phyloP scores from a whole-genome alignment of 2,888 invertebrate genomes.

The Zygothrica quintamaculata region DNA sequence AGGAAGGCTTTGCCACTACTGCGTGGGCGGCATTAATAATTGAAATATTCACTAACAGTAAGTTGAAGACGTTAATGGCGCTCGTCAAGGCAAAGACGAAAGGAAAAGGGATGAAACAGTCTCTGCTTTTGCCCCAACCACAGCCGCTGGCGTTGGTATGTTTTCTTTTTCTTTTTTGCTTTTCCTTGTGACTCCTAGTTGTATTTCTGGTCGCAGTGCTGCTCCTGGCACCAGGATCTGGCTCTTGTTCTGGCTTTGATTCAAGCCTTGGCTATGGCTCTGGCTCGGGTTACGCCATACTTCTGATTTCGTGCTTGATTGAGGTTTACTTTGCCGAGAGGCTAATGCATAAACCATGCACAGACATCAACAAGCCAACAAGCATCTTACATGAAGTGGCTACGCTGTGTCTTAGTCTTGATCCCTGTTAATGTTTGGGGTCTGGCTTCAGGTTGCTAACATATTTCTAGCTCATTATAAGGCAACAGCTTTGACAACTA shows the following conservation, averaged over 20 bases:
- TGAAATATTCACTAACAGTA: constrained; percentile 82
- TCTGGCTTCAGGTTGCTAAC: constrained; percentile 39
- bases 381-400: constrained; percentile 58
- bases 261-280: neutral
- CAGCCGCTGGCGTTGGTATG: constrained; percentile 18
- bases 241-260: neutral
- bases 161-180: too few species aligned
- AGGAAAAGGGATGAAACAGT: constrained; percentile 49
- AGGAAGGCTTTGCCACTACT: constrained; percentile 25
- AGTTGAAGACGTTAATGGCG: constrained; percentile 80
- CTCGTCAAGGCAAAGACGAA: constrained; percentile 49
- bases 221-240: too few species aligned
- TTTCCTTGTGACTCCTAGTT: constrained; percentile 29
- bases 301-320: constrained; percentile 71
- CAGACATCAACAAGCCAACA: constrained; percentile 76
- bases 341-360: constrained; percentile 79
- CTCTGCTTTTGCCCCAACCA: too few species aligned
- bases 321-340: constrained; percentile 72
- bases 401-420: constrained; percentile 38
- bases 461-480: constrained; percentile 72
- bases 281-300: constrained; percentile 21
- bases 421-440: constrained; percentile 36
- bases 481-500: constrained; percentile 59
- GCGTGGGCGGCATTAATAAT: constrained; percentile 75
- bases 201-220: neutral